phyloP scores from a whole-genome alignment of 2,888 invertebrate genomes.

The Octodonta nipae region DNA sequence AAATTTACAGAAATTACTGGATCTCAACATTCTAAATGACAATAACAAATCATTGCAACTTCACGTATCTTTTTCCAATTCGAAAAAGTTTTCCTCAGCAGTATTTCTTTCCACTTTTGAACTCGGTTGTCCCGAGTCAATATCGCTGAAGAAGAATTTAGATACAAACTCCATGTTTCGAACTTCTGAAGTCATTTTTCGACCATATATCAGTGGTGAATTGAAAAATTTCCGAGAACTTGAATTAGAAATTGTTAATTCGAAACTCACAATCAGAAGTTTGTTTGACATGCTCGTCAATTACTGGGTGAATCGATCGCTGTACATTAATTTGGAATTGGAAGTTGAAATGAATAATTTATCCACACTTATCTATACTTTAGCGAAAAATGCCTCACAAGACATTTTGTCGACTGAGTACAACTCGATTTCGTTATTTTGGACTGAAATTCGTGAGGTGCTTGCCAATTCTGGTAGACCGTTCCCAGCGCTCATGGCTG shows the following conservation, averaged over 20 bases:
- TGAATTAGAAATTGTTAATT: slow-evolving; percentile 18
- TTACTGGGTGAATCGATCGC: slow-evolving; percentile 55
- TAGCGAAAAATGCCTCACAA: slow-evolving; percentile 48
- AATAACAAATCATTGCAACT: slow-evolving; percentile 31
- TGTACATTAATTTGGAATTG: slow-evolving; percentile 34
- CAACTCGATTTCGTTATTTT: slow-evolving; percentile 65
- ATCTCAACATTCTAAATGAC: slow-evolving; percentile 38
- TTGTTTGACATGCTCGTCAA: slow-evolving; percentile 56
- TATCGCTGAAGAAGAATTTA: slow-evolving; percentile 34
- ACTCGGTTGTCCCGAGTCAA: slow-evolving; percentile 22
- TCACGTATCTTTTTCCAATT: slow-evolving; percentile 40
- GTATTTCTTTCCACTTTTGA: slow-evolving; percentile 46
- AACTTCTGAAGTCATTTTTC: slow-evolving; percentile 31
- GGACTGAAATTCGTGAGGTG: slow-evolving; percentile 62
- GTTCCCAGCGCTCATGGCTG: slow-evolving; percentile 65
- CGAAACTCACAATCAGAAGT: slow-evolving; percentile 47
- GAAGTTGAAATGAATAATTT: slow-evolving; percentile 55
- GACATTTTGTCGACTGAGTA: slow-evolving; percentile 46
- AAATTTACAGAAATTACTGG: slow-evolving; percentile 49
- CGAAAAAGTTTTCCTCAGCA: slow-evolving; percentile 37
- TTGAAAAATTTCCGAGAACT: slow-evolving; percentile 20
- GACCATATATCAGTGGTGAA: slow-evolving; percentile 23
- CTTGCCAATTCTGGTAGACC: slow-evolving; percentile 62
- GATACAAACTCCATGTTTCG: slow-evolving; percentile 32
- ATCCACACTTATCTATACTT: slow-evolving; percentile 47